These are phyloP conservation scores for Epinephelus awoara DNA, from an alignment of 2,797 vertebrate species.

Conservation along the genomic window DNA sequence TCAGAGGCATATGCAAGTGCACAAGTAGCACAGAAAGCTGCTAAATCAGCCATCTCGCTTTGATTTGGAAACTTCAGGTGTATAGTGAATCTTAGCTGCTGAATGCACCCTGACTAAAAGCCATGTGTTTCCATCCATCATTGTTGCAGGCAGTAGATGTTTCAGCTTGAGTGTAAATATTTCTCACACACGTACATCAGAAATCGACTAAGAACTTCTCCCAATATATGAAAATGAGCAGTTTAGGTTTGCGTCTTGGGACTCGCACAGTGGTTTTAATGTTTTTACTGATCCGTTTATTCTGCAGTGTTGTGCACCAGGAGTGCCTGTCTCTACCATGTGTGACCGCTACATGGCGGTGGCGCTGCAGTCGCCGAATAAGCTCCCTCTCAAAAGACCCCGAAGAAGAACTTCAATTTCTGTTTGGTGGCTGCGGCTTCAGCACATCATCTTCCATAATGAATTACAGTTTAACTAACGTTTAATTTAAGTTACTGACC, in stretches of 20 bases:
- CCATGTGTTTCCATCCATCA: slow-evolving; percentile 1
- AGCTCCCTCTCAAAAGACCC: accelerated
- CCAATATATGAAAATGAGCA: background rate
- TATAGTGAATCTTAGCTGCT: background rate
- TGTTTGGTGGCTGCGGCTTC: background rate
- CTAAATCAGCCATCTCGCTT: background rate
- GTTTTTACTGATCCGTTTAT: too few relatives aligned
- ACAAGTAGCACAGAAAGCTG: slow-evolving; percentile 4
- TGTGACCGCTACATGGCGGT: background rate
- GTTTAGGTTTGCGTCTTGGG: background rate
- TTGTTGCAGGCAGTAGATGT: background rate
- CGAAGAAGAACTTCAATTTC: slow-evolving; percentile 12
- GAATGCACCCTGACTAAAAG: background rate
- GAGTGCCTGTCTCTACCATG: background rate
- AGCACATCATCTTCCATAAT: background rate
- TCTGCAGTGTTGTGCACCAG: background rate
- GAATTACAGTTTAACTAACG: background rate
- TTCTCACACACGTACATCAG: background rate
- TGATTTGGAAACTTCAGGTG: slow-evolving; percentile 9
- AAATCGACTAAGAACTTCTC: background rate
- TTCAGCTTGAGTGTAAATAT: background rate
- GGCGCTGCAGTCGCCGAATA: background rate
- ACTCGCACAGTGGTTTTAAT: too few relatives aligned
- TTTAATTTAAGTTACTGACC: background rate
- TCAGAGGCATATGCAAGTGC: background rate